Base-by-base conservation (phyloP, 1,140 invertebrate species). In the Drosophila punjabiensis region DNA sequence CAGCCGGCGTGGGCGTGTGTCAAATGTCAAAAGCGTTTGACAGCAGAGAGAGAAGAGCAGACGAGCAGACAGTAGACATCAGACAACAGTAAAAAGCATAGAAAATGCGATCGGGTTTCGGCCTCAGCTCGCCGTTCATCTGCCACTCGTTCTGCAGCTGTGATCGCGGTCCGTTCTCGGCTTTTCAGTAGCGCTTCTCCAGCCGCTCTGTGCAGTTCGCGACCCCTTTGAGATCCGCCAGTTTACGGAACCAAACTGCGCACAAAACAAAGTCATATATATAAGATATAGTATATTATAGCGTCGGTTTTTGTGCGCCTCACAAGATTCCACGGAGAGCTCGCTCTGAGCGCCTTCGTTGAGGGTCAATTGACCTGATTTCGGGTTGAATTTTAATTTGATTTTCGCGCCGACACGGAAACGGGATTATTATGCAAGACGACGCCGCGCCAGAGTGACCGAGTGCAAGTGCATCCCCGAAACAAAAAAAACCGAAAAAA, bases 1-100 rank as follows among this genome's bases (percentile, higher is more conserved):
- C 59, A 52, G 55, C 18, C 43, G 56, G 56, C 52, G 84, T 87
- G 68, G 84, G 84, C 84, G 81, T 83, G 79, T 87, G 84, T 87
- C 84, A 87, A 88, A 88, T 83, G 84, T 87, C 83, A 37, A 55
- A 58, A 58, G 20, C 60, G 53, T 73, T 73, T 74, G 82, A 64
- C 59, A 70, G 66, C 45, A 53, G 43, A 84, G 59, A 65, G 63
- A 65, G 63, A 58, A 52, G 71, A 32, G 18, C 20, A 18, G 14
- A 24, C 52, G 32, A 35, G 53, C 32, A 5, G 32, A 58, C 39
- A 41, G 62, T 24, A 24, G 24, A 24, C 24, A 24, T 24, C 24
- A 24, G 24, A 24, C 24, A 24, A 3, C 24, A 24, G 24, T 24
- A 3, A 24, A 58, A 39, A 41, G 62, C 47, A 39, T 75, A 63